These are phyloP conservation scores for Archips crataeganus DNA, from an alignment of 2,888 invertebrate genomes.

Conservation along the genomic window DNA sequence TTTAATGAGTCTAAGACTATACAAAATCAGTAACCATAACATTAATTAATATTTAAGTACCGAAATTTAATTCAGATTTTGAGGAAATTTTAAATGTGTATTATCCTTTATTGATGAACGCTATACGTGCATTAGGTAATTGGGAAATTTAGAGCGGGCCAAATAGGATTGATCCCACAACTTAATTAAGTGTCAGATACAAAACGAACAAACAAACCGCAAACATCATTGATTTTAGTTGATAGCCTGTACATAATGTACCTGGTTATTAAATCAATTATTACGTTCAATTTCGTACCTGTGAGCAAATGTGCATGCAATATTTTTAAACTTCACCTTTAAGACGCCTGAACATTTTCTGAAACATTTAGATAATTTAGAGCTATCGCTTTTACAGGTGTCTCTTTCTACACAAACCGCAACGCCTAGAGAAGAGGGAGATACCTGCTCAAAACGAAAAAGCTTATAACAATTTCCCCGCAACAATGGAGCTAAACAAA, in stretches of 20 bases:
- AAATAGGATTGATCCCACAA: slow-evolving; percentile 48
- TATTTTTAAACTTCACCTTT: not conserved
- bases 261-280: not conserved
- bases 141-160: slow-evolving; percentile 45
- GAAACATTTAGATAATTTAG: slow-evolving; percentile 24
- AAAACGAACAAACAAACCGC: slow-evolving; percentile 53
- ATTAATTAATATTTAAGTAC: not conserved
- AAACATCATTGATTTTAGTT: slow-evolving; percentile 56
- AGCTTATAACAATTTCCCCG: slow-evolving; percentile 81
- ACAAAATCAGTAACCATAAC: not conserved
- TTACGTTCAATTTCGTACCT: not conserved
- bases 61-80: not conserved
- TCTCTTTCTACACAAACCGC: slow-evolving; percentile 61
- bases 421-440: slow-evolving; percentile 60
- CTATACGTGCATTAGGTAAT: not conserved
- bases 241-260: not conserved
- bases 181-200: slow-evolving; percentile 42
- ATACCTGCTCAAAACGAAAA: slow-evolving; percentile 73
- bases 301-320: not conserved
- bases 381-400: slow-evolving; percentile 51
- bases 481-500: slow-evolving; percentile 82
- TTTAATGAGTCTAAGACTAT: slow-evolving; percentile 21
- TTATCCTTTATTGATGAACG: not conserved
- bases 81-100: not conserved
- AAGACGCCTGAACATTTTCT: not conserved